phyloP scores from a whole-genome alignment of 1,140 invertebrate species.

The Physella acuta region DNA sequence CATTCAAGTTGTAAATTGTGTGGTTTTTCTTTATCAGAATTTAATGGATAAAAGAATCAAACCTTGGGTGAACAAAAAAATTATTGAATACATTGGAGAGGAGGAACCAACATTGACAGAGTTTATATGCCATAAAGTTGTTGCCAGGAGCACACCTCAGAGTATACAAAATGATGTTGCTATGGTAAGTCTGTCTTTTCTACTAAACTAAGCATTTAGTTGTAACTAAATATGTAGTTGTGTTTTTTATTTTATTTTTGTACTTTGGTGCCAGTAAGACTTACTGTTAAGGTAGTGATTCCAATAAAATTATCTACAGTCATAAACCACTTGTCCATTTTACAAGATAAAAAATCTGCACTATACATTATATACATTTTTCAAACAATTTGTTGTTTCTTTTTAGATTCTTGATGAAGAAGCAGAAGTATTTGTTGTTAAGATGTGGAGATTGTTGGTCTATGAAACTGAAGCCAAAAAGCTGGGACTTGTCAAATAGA shows the following conservation, averaged over 20 bases:
- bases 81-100: constrained; percentile 98
- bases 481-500: constrained; percentile 58
- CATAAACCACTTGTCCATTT: no score
- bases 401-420: constrained; percentile 94
- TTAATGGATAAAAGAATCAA: constrained; percentile 96
- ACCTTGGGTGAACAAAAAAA: constrained; percentile 99
- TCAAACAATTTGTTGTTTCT: constrained; percentile 1
- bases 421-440: constrained; percentile 98
- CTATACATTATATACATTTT: no score
- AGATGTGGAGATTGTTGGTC: constrained; percentile 98
- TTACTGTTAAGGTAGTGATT: no score
- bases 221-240: neutral
- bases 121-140: constrained; percentile 98
- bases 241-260: neutral
- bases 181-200: constrained; percentile 77
- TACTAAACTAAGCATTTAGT: no score
- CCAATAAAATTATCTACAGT: no score
- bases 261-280: no score
- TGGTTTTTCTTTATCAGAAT: no score
- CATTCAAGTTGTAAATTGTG: no score
- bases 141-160: constrained; percentile 87
- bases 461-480: constrained; percentile 99
- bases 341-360: no score
- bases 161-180: constrained; percentile 96
- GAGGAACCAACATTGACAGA: constrained; percentile 97